A percentile compares a stretch with the other conserved stretches of the same genome.
Conservation (phyloP, 2,113 vertebrate species). For the Macrotus californicus region DNA sequence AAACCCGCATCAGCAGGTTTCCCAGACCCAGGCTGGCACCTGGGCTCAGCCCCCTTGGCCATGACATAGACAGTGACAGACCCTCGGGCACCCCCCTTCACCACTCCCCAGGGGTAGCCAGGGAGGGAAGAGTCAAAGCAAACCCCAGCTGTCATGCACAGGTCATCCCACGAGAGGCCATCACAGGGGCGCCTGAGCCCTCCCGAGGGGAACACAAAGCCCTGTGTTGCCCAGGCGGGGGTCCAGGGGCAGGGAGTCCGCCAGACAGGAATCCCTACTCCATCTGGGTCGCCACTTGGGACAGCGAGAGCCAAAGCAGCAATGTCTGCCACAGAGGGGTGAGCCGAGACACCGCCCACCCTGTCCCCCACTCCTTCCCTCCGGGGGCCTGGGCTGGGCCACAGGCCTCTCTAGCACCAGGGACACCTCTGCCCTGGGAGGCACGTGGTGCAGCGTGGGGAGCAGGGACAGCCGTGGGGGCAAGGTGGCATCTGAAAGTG, state of each 20-base stretch:
- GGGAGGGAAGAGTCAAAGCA: neutral
- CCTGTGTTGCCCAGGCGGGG: neutral
- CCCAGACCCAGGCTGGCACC: neutral
- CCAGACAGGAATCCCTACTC: neutral
- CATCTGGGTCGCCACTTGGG: neutral
- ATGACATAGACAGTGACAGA: neutral
- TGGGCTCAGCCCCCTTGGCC: neutral
- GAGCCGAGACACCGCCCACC: neutral
- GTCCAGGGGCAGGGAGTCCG: rapidly evolving
- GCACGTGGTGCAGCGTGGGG: rapidly evolving
- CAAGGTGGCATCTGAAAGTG: neutral
- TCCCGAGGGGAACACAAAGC: rapidly evolving
- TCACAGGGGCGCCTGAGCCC: rapidly evolving
- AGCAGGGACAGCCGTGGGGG: rapidly evolving
- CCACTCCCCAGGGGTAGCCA: rapidly evolving
- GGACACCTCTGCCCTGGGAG: neutral
- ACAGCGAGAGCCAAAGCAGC: too few species aligned
- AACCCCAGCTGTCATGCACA: rapidly evolving
- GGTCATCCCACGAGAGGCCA: rapidly evolving
- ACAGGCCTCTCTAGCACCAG: neutral
- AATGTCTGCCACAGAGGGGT: rapidly evolving
- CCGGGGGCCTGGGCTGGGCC: too few species aligned
- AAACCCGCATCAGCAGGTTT: neutral
- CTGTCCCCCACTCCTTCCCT: neutral
- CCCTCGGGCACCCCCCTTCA: rapidly evolving